Evolutionary conservation across 1,140 invertebrate species (phyloP).

Genomic region (Drosophila sproati): DNA sequence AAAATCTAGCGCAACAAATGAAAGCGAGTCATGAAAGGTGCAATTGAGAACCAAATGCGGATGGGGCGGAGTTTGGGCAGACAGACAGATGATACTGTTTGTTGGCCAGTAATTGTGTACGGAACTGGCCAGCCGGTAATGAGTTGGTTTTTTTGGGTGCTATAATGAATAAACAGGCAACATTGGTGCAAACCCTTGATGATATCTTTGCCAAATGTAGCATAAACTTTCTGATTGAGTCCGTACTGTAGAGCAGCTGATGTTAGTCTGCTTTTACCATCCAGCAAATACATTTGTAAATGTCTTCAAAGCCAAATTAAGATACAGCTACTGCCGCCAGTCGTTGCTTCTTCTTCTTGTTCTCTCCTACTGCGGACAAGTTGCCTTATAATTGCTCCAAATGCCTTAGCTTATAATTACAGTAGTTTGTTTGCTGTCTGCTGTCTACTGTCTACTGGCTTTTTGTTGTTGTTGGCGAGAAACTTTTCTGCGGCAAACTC

Average conservation of each 20-base stretch:
- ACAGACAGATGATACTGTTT: conserved; percentile 28
- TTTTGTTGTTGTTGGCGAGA: conserved; percentile 17
- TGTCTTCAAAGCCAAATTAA: conserved; percentile 52
- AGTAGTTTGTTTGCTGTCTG: conserved; percentile 68
- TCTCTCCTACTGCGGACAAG: conserved; percentile 41
- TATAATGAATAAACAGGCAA: conserved; percentile 63
- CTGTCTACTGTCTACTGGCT: not conserved
- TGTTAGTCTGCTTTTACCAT: too few relatives aligned
- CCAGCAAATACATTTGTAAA: conserved; percentile 64
- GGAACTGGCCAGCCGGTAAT: conserved; percentile 35
- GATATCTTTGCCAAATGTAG: conserved; percentile 55
- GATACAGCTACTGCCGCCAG: not conserved
- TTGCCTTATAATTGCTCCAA: conserved; percentile 54
- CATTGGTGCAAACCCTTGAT: conserved; percentile 28
- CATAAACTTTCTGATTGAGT: conserved; percentile 42
- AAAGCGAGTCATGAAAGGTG: conserved; percentile 68
- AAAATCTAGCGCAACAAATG: conserved; percentile 83
- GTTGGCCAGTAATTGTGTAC: conserved; percentile 50
- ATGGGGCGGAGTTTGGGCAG: not conserved
- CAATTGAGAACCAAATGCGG: conserved; percentile 22
- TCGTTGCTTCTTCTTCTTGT: conserved; percentile 17
- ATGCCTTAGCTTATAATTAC: conserved; percentile 62
- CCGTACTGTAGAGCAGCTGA: conserved; percentile 3
- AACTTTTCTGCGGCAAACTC: conserved; percentile 25
- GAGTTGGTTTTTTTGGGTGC: conserved; percentile 43